Evolutionary conservation across 2,113 vertebrate species (phyloP).

Genomic region (Rafetus swinhoei): DNA sequence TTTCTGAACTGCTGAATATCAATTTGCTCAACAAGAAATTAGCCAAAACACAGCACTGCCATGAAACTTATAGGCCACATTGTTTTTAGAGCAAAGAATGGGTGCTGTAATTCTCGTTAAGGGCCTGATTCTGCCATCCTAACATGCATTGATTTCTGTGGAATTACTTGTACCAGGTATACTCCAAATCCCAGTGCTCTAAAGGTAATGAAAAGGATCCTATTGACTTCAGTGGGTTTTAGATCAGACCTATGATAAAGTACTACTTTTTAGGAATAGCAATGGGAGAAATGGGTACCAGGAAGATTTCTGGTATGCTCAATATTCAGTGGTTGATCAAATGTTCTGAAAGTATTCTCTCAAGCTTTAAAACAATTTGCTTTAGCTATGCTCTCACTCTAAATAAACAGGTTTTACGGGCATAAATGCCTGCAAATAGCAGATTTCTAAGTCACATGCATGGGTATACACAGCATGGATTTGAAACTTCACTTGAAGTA

Average conservation of each 20-base stretch:
- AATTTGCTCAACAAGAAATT: not conserved
- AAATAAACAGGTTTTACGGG: not conserved
- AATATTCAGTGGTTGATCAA: not conserved
- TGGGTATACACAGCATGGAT: not conserved
- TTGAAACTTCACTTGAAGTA: not conserved
- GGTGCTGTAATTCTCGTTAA: not conserved
- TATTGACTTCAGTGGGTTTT: not conserved
- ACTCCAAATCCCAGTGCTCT: not conserved
- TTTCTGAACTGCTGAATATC: not conserved
- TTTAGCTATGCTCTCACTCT: not conserved
- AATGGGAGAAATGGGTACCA: not conserved
- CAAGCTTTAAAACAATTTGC: not conserved
- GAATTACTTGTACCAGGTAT: not conserved
- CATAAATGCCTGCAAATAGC: not conserved
- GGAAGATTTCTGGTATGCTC: not conserved
- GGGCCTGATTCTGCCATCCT: not conserved
- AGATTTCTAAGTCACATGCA: not conserved
- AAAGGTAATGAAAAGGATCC: not conserved
- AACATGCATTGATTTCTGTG: not conserved
- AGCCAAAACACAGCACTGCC: accelerated
- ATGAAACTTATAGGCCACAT: not conserved
- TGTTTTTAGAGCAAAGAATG: not conserved
- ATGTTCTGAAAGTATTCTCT: not conserved
- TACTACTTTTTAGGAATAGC: not conserved
- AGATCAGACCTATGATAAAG: not conserved